phyloP scores from a whole-genome alignment of 2,888 invertebrate species.

The Chymomyza fuscimana region DNA sequence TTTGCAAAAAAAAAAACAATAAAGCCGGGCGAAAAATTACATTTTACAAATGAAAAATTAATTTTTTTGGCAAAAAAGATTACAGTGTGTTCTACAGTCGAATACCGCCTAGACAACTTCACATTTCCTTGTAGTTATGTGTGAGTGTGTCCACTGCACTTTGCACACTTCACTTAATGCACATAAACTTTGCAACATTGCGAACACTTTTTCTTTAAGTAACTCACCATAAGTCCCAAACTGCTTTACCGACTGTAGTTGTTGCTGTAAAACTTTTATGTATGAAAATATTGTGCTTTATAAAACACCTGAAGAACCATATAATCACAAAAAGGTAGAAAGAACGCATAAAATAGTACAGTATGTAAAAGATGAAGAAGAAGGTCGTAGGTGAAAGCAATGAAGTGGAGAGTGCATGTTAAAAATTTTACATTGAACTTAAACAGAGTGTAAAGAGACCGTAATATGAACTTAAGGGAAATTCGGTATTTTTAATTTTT shows the following conservation, averaged over 20 bases:
- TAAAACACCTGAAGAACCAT: constrained; percentile 62
- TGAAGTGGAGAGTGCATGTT: constrained; percentile 54
- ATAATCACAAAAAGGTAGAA: constrained; percentile 14
- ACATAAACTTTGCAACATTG: constrained; percentile 41
- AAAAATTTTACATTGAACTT: constrained; percentile 61
- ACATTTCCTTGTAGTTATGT: no score
- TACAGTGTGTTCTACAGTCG: no score
- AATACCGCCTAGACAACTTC: no score
- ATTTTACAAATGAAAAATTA: no score
- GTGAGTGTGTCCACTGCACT: background rate
- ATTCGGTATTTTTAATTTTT: no score
- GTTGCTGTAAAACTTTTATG: constrained; percentile 65
- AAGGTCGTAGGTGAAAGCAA: constrained; percentile 4
- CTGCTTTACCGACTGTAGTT: constrained; percentile 38
- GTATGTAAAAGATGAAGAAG: background rate
- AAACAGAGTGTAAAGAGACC: constrained; percentile 6
- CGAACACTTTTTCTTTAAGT: constrained; percentile 37
- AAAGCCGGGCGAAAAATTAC: no score
- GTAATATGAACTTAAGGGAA: no score
- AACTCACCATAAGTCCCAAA: constrained; percentile 54
- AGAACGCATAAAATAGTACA: background rate
- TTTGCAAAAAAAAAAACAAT: no score
- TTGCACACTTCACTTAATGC: constrained; percentile 34
- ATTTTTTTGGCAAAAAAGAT: no score
- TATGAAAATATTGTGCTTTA: constrained; percentile 62